Evolutionary conservation across 2,888 invertebrate species (phyloP).

Genomic region (Gerris lacustris): DNA sequence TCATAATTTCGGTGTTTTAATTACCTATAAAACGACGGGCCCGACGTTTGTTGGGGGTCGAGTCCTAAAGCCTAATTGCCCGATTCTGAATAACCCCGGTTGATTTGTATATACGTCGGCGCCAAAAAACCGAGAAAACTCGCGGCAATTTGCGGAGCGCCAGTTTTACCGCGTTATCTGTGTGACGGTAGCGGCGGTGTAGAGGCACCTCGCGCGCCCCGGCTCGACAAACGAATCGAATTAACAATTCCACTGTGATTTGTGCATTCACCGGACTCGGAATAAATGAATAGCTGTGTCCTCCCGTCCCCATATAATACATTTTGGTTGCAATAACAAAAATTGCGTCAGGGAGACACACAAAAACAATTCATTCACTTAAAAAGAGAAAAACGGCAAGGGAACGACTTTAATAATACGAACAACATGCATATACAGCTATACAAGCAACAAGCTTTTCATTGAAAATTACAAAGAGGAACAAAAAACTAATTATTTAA

Average conservation of each 20-base stretch:
- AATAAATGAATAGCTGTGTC: neutral
- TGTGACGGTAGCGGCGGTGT: neutral
- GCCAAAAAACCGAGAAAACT: neutral
- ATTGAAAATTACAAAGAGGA: too few species aligned
- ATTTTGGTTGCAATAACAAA: slow-evolving; percentile 1
- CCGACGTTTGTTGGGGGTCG: neutral
- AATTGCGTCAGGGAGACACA: too few species aligned
- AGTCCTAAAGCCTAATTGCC: neutral
- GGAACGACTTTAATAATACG: too few species aligned
- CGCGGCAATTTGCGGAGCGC: neutral
- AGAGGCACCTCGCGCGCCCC: neutral
- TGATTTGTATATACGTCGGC: neutral
- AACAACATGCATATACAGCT: too few species aligned
- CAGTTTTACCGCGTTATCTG: neutral
- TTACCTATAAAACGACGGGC: neutral
- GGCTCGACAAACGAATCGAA: slow-evolving; percentile 2
- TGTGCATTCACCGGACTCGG: slow-evolving; percentile 2
- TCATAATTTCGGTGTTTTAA: slow-evolving; percentile 1
- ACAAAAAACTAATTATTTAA: too few species aligned
- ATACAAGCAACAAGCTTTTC: too few species aligned
- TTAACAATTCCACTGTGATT: neutral
- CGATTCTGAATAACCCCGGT: slow-evolving; percentile 1
- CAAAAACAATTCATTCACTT: too few species aligned
- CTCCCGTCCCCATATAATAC: neutral
- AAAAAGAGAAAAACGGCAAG: too few species aligned